These are phyloP conservation scores for Acromyrmex charruanus DNA, from an alignment of 1,140 invertebrate genomes.

Conservation along the genomic window DNA sequence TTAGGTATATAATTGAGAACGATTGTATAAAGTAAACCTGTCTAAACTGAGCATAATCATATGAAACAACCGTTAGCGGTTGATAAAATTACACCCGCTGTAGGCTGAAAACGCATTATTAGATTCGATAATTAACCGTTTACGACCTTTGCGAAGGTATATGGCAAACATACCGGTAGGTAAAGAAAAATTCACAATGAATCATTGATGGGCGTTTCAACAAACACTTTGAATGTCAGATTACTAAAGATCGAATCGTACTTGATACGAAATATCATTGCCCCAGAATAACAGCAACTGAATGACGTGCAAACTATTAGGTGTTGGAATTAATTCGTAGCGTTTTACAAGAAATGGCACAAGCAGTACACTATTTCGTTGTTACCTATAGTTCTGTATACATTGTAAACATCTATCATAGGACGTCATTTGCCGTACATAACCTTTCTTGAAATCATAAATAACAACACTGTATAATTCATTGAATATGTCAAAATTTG, in stretches of 20 bases:
- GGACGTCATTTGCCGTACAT: no score
- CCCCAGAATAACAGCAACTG: conserved; percentile 17
- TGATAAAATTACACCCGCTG: conserved; percentile 48
- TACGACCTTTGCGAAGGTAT: conserved; percentile 11
- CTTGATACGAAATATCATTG: conserved; percentile 30
- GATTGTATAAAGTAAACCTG: conserved; percentile 47
- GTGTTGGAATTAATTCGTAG: no score
- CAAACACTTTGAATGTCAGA: conserved; percentile 22
- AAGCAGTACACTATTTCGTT: no score
- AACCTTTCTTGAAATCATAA: no score
- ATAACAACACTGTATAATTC: no score
- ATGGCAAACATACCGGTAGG: conserved; percentile 17
- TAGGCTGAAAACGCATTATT: conserved; percentile 36
- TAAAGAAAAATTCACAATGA: conserved; percentile 23
- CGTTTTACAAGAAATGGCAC: no score
- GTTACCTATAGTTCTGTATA: no score
- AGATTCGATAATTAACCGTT: conserved; percentile 54
- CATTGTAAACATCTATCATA: no score
- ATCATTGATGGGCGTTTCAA: conserved; percentile 45
- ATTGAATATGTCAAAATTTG: no score
- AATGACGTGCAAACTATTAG: conserved; percentile 3
- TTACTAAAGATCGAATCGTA: background rate
- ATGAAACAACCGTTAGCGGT: conserved; percentile 48
- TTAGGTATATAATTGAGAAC: conserved; percentile 43
- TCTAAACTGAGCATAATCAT: conserved; percentile 47